These are phyloP conservation scores for Tapirus indicus DNA, from an alignment of 2,797 vertebrate species.

Conservation along the genomic window DNA sequence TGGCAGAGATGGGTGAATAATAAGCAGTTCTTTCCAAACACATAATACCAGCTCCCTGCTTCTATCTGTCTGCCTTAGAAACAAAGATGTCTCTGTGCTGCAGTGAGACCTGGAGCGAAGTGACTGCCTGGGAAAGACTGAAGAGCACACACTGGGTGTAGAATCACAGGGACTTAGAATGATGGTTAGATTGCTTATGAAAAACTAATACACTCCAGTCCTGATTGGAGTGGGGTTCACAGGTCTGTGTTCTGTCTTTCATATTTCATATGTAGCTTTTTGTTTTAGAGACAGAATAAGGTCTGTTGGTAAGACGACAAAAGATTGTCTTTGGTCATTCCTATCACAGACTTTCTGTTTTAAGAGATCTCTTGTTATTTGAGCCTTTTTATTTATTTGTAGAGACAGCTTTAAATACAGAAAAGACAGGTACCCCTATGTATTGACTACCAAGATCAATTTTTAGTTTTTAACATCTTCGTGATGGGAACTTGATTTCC, in stretches of 20 bases:
- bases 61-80: slow-evolving; percentile 73
- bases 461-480: slow-evolving; percentile 26
- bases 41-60: slow-evolving; percentile 49
- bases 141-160: neutral
- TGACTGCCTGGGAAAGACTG: neutral
- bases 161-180: neutral
- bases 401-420: neutral
- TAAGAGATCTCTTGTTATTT: neutral
- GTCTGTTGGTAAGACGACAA: slow-evolving; percentile 20
- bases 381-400: slow-evolving; percentile 38
- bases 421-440: neutral
- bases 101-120: slow-evolving; percentile 63
- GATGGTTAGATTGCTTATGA: neutral
- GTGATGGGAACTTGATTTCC: neutral
- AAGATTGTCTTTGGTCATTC: neutral
- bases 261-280: neutral
- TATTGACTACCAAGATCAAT: neutral
- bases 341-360: neutral
- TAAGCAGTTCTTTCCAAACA: slow-evolving; percentile 57
- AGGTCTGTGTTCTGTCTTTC: slow-evolving; percentile 16
- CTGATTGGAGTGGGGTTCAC: neutral
- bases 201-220: neutral
- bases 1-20: slow-evolving; percentile 70
- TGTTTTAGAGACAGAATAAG: slow-evolving; percentile 25
- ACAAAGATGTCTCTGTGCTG: slow-evolving; percentile 84